phyloP scores from a whole-genome alignment of 2,888 invertebrate genomes.

The Lamellibrachia columna region DNA sequence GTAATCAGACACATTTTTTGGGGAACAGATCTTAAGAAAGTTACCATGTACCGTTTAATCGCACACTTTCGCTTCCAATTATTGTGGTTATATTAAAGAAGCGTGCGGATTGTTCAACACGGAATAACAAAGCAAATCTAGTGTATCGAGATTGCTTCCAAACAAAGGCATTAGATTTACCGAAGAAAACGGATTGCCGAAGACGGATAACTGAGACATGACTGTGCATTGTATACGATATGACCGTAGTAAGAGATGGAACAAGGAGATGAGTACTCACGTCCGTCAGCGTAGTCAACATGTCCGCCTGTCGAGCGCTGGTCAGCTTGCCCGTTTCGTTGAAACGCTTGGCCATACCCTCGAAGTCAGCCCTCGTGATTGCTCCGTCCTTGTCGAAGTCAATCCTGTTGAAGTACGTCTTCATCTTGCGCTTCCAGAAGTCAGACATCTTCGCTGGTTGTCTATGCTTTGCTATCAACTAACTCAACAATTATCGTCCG shows the following conservation, averaged over 20 bases:
- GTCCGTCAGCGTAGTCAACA: slow-evolving; percentile 26
- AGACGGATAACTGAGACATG: too few relatives aligned
- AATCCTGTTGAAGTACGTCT: slow-evolving; percentile 41
- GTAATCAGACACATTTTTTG: too few relatives aligned
- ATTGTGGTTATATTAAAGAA: too few relatives aligned
- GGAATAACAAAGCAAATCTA: too few relatives aligned
- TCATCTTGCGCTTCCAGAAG: slow-evolving; percentile 38
- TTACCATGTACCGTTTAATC: too few relatives aligned
- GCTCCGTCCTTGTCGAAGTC: slow-evolving; percentile 42
- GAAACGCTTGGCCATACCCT: slow-evolving; percentile 39
- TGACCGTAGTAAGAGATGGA: neutral
- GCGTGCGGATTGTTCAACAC: too few relatives aligned
- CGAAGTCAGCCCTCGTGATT: slow-evolving; percentile 39
- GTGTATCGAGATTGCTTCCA: too few relatives aligned
- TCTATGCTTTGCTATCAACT: neutral
- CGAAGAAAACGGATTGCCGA: too few relatives aligned
- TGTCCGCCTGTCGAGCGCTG: slow-evolving; percentile 24
- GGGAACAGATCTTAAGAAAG: too few relatives aligned
- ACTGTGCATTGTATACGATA: too few relatives aligned
- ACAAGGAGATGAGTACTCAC: slow-evolving; percentile 28
- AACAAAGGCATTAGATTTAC: too few relatives aligned
- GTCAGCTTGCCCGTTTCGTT: slow-evolving; percentile 34
- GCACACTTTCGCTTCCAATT: too few relatives aligned
- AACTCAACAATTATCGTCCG: neutral
- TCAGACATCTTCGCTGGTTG: slow-evolving; percentile 32